Evolutionary conservation across 2,113 vertebrate species (phyloP).

Genomic region (Verasper variegatus): DNA sequence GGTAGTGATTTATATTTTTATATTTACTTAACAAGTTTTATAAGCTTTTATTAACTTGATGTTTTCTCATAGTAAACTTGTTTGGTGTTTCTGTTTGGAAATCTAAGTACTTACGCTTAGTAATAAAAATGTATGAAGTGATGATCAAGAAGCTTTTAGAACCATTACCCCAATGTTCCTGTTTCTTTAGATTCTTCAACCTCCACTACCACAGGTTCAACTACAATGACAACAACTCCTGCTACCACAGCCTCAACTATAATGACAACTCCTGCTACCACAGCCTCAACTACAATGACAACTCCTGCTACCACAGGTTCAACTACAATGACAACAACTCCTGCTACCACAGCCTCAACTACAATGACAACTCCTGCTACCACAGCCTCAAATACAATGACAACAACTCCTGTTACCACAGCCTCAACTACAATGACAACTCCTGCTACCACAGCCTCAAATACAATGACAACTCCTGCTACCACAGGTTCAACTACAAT

Average conservation of each 20-base stretch:
- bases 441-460: background rate
- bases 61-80: too few relatives aligned
- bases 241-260: background rate
- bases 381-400: too few relatives aligned
- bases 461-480: background rate
- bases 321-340: background rate
- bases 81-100: too few relatives aligned
- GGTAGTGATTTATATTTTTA: too few relatives aligned
- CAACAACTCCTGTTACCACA: constrained; percentile 23
- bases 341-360: background rate
- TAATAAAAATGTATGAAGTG: too few relatives aligned
- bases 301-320: background rate
- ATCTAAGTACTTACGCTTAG: too few relatives aligned
- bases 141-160: too few relatives aligned
- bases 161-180: too few relatives aligned
- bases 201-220: background rate
- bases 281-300: background rate
- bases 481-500: too few relatives aligned
- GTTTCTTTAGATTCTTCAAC: too few relatives aligned
- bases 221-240: background rate
- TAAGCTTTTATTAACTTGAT: too few relatives aligned
- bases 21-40: too few relatives aligned
- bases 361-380: constrained; percentile 24
- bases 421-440: background rate
- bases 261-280: background rate